These are phyloP conservation scores for Rhaphigaster nebulosa DNA, from an alignment of 2,888 invertebrate species.

Conservation along the genomic window DNA sequence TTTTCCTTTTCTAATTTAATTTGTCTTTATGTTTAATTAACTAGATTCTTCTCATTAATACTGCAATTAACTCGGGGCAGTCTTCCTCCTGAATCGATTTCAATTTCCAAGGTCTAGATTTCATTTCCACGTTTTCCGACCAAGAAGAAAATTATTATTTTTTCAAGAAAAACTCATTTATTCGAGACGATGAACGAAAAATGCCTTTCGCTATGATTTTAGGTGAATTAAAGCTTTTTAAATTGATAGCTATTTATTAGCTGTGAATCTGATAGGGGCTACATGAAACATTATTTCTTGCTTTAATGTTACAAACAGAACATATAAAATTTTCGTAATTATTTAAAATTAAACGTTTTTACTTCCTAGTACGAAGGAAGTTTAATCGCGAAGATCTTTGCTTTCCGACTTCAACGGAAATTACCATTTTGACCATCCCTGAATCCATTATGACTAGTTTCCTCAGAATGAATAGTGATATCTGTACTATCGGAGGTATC, in stretches of 20 bases:
- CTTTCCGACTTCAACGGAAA: too few species aligned
- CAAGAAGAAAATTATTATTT: slow-evolving; percentile 14
- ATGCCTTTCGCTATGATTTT: not conserved
- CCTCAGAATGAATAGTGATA: too few species aligned
- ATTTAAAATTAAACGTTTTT: too few species aligned
- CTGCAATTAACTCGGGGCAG: not conserved
- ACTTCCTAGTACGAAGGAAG: too few species aligned
- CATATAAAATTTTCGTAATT: too few species aligned
- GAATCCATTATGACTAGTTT: too few species aligned
- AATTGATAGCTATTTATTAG: not conserved
- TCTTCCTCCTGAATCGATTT: not conserved
- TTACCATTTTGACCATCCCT: too few species aligned
- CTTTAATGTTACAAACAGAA: too few species aligned
- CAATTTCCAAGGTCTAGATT: not conserved
- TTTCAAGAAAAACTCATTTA: not conserved
- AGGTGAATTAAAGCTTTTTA: not conserved
- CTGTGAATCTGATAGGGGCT: too few species aligned
- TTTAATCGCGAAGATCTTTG: too few species aligned
- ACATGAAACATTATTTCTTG: too few species aligned
- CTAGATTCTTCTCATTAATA: not conserved
- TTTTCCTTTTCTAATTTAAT: not conserved
- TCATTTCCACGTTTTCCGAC: not conserved
- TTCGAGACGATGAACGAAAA: not conserved
- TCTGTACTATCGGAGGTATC: too few species aligned
- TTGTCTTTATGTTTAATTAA: slow-evolving; percentile 17